These are phyloP conservation scores for Seira musarum DNA, from an alignment of 2,888 invertebrate species.

Conservation along the genomic window DNA sequence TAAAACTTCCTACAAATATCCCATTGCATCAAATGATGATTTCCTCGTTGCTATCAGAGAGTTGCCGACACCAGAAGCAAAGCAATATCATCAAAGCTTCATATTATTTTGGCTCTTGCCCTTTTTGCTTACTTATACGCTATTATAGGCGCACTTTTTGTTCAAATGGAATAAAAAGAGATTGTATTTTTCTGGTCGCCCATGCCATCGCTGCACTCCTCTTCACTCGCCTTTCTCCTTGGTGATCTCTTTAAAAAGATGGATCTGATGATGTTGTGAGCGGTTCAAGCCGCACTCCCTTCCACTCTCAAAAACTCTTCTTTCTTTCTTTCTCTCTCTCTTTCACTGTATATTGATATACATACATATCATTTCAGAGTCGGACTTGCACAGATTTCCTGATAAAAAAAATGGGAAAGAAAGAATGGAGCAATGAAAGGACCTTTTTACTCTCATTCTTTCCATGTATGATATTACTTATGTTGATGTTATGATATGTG, in stretches of 20 bases:
- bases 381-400: not conserved
- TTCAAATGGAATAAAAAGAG: slow-evolving; percentile 21
- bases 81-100: slow-evolving; percentile 20
- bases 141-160: not conserved
- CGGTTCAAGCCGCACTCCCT: too few species aligned
- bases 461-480: slow-evolving; percentile 36
- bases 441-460: slow-evolving; percentile 8
- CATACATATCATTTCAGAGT: not conserved
- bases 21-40: not conserved
- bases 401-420: slow-evolving; percentile 6
- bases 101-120: slow-evolving; percentile 46
- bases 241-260: slow-evolving; percentile 21
- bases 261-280: slow-evolving; percentile 22
- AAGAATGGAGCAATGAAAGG: not conserved
- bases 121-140: slow-evolving; percentile 19
- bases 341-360: not conserved
- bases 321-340: too few species aligned
- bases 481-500: slow-evolving; percentile 45
- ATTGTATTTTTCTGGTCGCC: slow-evolving; percentile 17
- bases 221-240: slow-evolving; percentile 15
- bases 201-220: not conserved
- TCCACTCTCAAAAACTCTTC: too few species aligned
- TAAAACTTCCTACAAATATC: slow-evolving; percentile 8
- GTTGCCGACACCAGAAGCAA: not conserved
- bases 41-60: not conserved